phyloP scores from a whole-genome alignment of 2,113 vertebrate genomes.

The Poeciliopsis prolifica region DNA sequence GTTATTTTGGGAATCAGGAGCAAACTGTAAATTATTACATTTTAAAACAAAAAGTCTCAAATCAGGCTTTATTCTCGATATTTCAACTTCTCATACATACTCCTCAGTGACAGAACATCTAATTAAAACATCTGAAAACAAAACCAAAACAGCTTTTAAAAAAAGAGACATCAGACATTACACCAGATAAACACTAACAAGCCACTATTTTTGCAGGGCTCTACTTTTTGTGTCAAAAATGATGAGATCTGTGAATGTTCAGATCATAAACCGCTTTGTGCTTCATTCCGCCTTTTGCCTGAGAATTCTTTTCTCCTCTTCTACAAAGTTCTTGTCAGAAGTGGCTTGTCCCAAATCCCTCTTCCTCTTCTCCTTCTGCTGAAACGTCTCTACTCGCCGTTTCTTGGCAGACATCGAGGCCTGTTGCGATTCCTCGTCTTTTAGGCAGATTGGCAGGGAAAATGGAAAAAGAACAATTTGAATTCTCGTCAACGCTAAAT shows the following conservation, averaged over 20 bases:
- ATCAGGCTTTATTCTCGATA: background rate
- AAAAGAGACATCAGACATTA: background rate
- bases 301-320: constrained; percentile 85
- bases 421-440: constrained; percentile 86
- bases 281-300: constrained; percentile 75
- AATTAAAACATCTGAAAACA: background rate
- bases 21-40: background rate
- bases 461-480: background rate
- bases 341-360: constrained; percentile 82
- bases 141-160: background rate
- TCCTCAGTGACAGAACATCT: background rate
- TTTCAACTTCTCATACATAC: background rate
- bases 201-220: background rate
- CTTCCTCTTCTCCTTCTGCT: constrained; percentile 89
- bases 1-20: background rate
- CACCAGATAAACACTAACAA: constrained; percentile 11
- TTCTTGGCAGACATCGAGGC: constrained; percentile 83
- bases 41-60: background rate
- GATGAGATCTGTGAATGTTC: constrained; percentile 22
- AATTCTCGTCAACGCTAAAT: background rate
- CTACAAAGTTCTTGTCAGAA: constrained; percentile 84
- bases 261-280: background rate
- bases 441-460: background rate
- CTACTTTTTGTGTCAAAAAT: constrained; percentile 2
- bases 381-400: constrained; percentile 86